Conservation (phyloP, 2,888 invertebrate genomes). For the Scelioninae gen. 2 region DNA sequence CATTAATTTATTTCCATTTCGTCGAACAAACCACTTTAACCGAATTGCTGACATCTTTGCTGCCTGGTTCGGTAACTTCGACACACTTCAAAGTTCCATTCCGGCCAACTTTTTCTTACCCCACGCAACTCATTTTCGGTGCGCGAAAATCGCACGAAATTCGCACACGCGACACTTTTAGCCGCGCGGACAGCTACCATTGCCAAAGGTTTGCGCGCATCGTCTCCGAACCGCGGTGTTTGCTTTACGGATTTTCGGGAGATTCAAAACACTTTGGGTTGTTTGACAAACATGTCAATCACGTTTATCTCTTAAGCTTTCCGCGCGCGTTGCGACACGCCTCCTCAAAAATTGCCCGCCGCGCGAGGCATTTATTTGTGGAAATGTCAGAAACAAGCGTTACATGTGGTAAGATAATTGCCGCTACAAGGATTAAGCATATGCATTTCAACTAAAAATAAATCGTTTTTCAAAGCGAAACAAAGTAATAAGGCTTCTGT, state of each 20-base stretch:
- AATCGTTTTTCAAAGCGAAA: conserved; percentile 9
- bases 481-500: conserved; percentile 1
- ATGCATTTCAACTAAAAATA: conserved; percentile 47
- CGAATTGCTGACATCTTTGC: too few relatives aligned
- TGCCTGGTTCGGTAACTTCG: too few relatives aligned
- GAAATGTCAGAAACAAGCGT: conserved; percentile 21
- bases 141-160: too few relatives aligned
- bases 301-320: conserved; percentile 38
- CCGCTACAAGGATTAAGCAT: conserved; percentile 40
- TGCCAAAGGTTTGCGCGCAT: conserved; percentile 29
- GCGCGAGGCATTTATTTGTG: conserved; percentile 31
- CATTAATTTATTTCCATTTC: too few relatives aligned
- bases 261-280: conserved; percentile 50
- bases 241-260: conserved; percentile 39
- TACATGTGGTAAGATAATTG: conserved; percentile 31
- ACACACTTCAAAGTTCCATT: too few relatives aligned
- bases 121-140: too few relatives aligned
- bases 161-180: too few relatives aligned
- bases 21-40: too few relatives aligned
- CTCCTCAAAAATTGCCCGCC: conserved; percentile 13
- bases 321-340: conserved; percentile 19
- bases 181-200: conserved; percentile 19
- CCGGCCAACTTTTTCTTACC: too few relatives aligned
- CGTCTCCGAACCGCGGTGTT: conserved; percentile 17
- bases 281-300: conserved; percentile 58